Evolutionary conservation across 2,888 invertebrate genomes (phyloP).

Genomic region (Diogma glabrata): DNA sequence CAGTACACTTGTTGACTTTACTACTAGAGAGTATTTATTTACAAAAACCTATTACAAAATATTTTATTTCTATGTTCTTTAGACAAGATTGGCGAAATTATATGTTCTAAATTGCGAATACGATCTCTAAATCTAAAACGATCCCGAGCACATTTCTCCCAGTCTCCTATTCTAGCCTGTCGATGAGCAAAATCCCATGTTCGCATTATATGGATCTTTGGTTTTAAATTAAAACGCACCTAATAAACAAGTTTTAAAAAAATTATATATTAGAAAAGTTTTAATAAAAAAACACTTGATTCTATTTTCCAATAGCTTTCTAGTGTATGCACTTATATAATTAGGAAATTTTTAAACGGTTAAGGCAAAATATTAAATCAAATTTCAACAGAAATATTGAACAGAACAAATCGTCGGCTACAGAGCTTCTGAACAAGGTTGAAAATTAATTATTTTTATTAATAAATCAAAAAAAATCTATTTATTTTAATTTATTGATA

Average conservation of each 20-base stretch:
- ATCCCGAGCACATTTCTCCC: slow-evolving; percentile 47
- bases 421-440: too few relatives aligned
- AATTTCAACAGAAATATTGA: too few relatives aligned
- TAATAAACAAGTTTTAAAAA: slow-evolving; percentile 26
- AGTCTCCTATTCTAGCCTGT: slow-evolving; percentile 46
- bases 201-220: slow-evolving; percentile 45
- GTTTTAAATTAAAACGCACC: slow-evolving; percentile 47
- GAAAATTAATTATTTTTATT: too few relatives aligned
- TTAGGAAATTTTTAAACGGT: too few relatives aligned
- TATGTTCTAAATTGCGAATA: slow-evolving; percentile 24
- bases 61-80: slow-evolving; percentile 30
- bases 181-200: slow-evolving; percentile 50
- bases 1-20: too few relatives aligned
- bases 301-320: too few relatives aligned
- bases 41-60: slow-evolving; percentile 8
- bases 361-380: too few relatives aligned
- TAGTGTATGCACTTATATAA: too few relatives aligned
- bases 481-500: too few relatives aligned
- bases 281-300: background rate
- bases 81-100: slow-evolving; percentile 26
- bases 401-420: too few relatives aligned
- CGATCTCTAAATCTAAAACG: slow-evolving; percentile 29
- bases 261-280: background rate
- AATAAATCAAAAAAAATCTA: too few relatives aligned
- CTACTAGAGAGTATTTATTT: slow-evolving; percentile 9